Evolutionary conservation across 2,888 invertebrate species (phyloP), one percentile per base, ranked within the genome.

Genomic region (Tolmerus cingulatus): DNA sequence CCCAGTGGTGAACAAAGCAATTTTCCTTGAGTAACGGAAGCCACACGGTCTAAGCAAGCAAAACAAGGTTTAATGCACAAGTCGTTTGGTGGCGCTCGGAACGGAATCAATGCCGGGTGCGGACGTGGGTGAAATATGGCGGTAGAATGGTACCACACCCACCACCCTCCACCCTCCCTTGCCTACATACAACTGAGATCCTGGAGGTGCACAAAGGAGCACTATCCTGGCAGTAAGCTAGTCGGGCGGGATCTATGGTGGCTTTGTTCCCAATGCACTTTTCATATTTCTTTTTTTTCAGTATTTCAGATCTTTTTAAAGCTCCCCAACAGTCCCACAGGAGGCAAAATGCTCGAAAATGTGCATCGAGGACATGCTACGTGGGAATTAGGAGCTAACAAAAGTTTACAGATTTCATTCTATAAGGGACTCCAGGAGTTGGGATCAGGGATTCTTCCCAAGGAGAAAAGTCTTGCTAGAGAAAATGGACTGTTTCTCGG

Each of bases 1-100:
- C 12, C 12, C 23, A 4, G 23, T 23, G 12, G 40, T 23, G 79
- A 79, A 79, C 79, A 79, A 79, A 79, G 79, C 79, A 40, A 79
- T 79, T 79, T 79, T 51, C 51, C 79, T 79, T 51, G 30, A 79
- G 79, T 79, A 79, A 27, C 79, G 79, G 79, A 79, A 79, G 79
- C 79, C 66, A 66, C 51, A 79, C 30, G 79, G 79, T 79, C 79
- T 79, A 66, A 66, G 66, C 66, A 79, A 79, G 79, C 79, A 40
- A 79, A 79, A 79, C 79, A 79, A 79, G 55, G 79, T 79, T 79
- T 79, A 79, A 79, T 79, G 46, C 79, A 79, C 51, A 66, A 23
- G 66, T 27, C 66, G 66, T 66, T 66, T 66, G 23, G 66, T 66
- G 12, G 66, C n/a, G 66, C 66, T 9, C 66, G 27, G 66, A 51